phyloP scores from a whole-genome alignment of 1,140 invertebrate genomes.

The Drosophila pseudoobscura region DNA sequence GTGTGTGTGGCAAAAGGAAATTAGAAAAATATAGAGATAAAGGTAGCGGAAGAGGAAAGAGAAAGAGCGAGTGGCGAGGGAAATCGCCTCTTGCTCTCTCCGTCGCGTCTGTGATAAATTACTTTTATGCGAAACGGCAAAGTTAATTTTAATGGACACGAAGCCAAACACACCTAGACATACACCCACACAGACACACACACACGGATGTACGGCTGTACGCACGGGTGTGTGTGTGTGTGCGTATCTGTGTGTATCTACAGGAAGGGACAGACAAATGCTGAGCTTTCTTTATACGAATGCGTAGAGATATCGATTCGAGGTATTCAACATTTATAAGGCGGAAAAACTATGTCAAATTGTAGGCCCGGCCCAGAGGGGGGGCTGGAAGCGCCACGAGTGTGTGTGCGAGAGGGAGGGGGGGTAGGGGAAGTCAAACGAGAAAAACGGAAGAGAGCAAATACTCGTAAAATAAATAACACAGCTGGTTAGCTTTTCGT shows the following conservation, averaged over 20 bases:
- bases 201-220: conserved; percentile 2
- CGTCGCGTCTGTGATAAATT: conserved; percentile 69
- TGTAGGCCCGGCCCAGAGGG: conserved; percentile 19
- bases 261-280: conserved; percentile 33
- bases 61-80: not conserved
- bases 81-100: conserved; percentile 59
- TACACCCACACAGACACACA: conserved; percentile 12
- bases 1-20: conserved; percentile 60
- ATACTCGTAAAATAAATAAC: conserved; percentile 76
- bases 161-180: conserved; percentile 71
- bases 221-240: conserved; percentile 12
- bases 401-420: conserved; percentile 25
- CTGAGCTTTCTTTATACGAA: conserved; percentile 46
- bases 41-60: conserved; percentile 31
- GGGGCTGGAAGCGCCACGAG: not conserved
- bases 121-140: conserved; percentile 77
- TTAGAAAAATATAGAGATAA: conserved; percentile 72
- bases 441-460: conserved; percentile 70
- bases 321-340: conserved; percentile 73
- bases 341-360: conserved; percentile 68
- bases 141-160: conserved; percentile 80
- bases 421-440: conserved; percentile 45
- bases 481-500: conserved; percentile 69
- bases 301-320: conserved; percentile 70
- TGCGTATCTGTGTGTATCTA: conserved; percentile 15